A percentile compares a stretch with the other conserved stretches of the same genome.
These are phyloP conservation scores for Hippocampus barbouri DNA, from an alignment of 2,113 vertebrate species.

Conservation along the genomic window DNA sequence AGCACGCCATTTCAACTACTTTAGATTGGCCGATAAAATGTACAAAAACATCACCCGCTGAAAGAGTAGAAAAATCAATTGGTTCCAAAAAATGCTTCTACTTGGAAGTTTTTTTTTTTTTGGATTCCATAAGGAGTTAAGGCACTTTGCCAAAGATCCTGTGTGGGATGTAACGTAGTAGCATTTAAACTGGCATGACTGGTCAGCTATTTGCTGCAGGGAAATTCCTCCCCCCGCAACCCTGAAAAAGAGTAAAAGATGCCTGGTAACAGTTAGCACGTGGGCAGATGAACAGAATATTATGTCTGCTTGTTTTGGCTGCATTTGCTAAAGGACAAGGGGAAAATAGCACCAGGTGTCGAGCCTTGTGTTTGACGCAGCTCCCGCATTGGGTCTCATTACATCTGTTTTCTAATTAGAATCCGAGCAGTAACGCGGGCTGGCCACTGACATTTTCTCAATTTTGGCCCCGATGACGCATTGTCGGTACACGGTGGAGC, in stretches of 20 bases:
- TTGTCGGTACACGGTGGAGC: constrained; percentile 56
- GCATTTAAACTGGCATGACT: background rate
- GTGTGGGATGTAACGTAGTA: background rate
- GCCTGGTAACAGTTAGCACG: background rate
- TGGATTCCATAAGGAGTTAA: background rate
- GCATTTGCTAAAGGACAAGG: background rate
- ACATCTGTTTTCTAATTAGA: constrained; percentile 41
- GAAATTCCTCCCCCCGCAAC: background rate
- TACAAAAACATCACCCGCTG: background rate
- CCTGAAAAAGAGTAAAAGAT: background rate
- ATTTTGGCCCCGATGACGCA: constrained; percentile 61
- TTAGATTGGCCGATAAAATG: no score
- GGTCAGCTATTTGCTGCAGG: constrained; percentile 5
- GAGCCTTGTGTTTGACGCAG: background rate
- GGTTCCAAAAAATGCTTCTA: background rate
- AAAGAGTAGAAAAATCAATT: background rate
- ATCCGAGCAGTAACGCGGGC: constrained; percentile 30
- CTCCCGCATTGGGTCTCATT: constrained; percentile 1
- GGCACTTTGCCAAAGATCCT: background rate
- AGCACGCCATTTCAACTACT: no score
- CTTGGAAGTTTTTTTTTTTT: background rate
- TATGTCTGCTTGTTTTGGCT: background rate
- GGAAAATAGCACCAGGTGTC: background rate
- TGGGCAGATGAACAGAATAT: background rate
- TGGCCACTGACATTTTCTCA: constrained; percentile 53